Percentiles rank a stretch among this genome's conserved stretches.
Conservation (phyloP, 2,113 vertebrate genomes). For the Bothrops jararaca region DNA sequence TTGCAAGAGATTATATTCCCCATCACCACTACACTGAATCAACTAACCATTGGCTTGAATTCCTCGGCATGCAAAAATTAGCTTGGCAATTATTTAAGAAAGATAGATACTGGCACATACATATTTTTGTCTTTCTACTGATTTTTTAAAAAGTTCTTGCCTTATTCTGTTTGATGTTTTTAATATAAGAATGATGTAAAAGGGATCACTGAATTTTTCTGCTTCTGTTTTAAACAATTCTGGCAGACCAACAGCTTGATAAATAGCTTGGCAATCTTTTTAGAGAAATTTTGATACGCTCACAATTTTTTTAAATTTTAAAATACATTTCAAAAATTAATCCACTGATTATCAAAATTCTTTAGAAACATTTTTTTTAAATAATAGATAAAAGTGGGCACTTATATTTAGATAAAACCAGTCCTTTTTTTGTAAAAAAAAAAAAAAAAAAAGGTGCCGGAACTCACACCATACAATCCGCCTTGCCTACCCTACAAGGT, state of each 20-base stretch:
- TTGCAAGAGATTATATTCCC: background rate
- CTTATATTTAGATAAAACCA: background rate
- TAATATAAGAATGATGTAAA: background rate
- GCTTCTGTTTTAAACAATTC: background rate
- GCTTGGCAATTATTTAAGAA: background rate
- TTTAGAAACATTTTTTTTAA: background rate
- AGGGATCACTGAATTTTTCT: background rate
- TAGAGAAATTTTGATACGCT: background rate
- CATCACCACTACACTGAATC: background rate
- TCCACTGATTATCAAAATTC: background rate
- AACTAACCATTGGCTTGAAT: background rate
- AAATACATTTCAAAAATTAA: background rate
- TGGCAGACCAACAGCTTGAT: background rate
- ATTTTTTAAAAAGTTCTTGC: background rate
- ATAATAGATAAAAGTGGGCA: background rate
- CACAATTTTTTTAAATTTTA: background rate
- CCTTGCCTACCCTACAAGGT: too few species aligned
- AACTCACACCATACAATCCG: too few species aligned
- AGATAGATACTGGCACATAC: background rate
- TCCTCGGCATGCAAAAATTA: background rate
- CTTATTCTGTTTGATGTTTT: background rate
- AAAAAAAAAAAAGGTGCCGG: too few species aligned
- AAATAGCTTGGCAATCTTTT: background rate
- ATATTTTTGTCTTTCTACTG: background rate
- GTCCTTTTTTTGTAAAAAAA: too few species aligned